Percentiles rank a stretch among this genome's conserved stretches.
phyloP scores from a whole-genome alignment of 23 tunicate genomes.

The Ascidia mentula region DNA sequence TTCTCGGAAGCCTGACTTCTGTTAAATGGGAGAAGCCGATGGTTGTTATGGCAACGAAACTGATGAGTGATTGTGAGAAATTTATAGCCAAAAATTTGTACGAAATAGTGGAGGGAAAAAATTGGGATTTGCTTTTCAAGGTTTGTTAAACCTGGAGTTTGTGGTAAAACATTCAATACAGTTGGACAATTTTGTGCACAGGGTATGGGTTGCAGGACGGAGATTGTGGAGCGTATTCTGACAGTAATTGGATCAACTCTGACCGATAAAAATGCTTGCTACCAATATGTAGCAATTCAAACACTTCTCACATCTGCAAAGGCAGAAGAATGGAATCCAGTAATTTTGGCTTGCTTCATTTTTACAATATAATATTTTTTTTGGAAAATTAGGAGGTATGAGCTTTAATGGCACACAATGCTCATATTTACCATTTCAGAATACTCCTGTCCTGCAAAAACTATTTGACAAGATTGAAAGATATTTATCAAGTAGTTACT shows the following conservation, averaged over 20 bases:
- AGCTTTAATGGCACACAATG: background rate
- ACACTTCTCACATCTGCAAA: background rate
- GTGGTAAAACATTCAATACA: too few species aligned
- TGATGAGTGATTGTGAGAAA: background rate
- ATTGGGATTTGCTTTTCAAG: background rate
- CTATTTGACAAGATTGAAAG: background rate
- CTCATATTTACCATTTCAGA: background rate
- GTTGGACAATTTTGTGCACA: background rate
- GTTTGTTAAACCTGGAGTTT: background rate
- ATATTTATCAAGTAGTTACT: background rate
- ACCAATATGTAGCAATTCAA: background rate
- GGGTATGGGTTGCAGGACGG: conserved; percentile 3
- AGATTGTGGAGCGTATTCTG: background rate
- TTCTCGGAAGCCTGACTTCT: background rate
- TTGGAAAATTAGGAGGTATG: background rate
- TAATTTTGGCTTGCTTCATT: background rate
- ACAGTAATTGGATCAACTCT: background rate
- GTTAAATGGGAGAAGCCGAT: background rate
- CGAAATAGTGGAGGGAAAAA: background rate
- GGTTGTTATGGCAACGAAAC: conserved; percentile 1
- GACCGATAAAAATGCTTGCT: background rate
- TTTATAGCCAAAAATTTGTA: background rate
- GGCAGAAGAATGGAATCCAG: conserved; percentile 1
- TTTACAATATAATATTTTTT: too few species aligned
- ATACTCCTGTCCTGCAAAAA: background rate